Evolutionary conservation across 2,113 vertebrate species (phyloP).

Genomic region (Leucoraja erinaceus): DNA sequence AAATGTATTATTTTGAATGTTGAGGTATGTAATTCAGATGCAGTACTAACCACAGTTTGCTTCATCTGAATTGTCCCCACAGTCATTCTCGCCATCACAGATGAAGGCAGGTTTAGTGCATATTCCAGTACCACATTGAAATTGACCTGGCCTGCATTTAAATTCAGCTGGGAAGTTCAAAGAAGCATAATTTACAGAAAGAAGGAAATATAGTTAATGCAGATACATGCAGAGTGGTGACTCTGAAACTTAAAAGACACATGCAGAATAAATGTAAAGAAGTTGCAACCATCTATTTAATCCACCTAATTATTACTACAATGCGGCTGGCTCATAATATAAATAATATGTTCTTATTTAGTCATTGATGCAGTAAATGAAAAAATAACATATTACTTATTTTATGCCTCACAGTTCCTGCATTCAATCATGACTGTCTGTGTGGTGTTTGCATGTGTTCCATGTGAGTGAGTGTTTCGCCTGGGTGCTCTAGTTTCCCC

Average conservation of each 20-base stretch:
- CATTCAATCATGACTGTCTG: no score
- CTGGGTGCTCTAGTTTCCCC: no score
- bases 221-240: not conserved
- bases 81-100: conserved; percentile 96
- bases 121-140: conserved; percentile 93
- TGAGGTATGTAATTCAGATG: not conserved
- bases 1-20: not conserved
- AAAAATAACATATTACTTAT: no score
- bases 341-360: not conserved
- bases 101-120: conserved; percentile 95
- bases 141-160: conserved; percentile 90
- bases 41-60: conserved; percentile 83
- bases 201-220: not conserved
- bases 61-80: conserved; percentile 95
- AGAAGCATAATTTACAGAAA: conserved; percentile 4
- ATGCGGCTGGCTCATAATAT: not conserved
- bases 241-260: not conserved
- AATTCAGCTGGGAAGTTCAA: conserved; percentile 75
- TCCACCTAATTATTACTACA: not conserved
- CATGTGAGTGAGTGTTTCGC: no score
- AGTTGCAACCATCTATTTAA: not conserved
- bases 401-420: no score
- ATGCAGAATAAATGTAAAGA: not conserved
- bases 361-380: no score
- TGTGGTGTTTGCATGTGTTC: no score